A percentile compares a stretch with the other conserved stretches of the same genome.
These are phyloP conservation scores for Plebejus melissa DNA, from an alignment of 2,888 invertebrate species.

Conservation along the genomic window DNA sequence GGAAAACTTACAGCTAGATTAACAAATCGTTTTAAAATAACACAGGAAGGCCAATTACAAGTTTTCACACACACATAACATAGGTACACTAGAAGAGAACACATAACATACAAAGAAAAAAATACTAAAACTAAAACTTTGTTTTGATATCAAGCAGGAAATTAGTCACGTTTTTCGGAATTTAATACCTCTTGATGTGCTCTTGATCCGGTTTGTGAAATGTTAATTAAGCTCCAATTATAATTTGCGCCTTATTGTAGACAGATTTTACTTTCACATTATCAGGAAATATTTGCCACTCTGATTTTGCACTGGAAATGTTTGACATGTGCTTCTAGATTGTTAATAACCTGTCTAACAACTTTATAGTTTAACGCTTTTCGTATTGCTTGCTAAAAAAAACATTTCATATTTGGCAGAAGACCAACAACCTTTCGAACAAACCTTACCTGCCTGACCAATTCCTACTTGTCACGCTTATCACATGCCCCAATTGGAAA, in stretches of 20 bases:
- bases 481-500: constrained; percentile 16
- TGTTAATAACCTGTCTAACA: background rate
- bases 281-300: constrained; percentile 9
- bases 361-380: background rate
- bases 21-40: too few relatives aligned
- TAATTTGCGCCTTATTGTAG: background rate
- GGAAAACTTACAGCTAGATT: too few relatives aligned
- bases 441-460: background rate
- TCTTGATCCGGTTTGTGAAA: background rate
- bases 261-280: background rate
- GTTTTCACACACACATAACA: too few relatives aligned
- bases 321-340: background rate
- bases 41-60: too few relatives aligned
- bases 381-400: background rate
- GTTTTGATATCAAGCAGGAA: background rate
- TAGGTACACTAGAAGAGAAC: too few relatives aligned
- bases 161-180: constrained; percentile 10
- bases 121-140: too few relatives aligned
- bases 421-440: background rate
- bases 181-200: background rate
- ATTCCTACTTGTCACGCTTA: constrained; percentile 15
- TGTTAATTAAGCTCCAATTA: constrained; percentile 13
- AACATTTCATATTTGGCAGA: background rate
- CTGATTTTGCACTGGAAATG: background rate
- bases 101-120: too few relatives aligned